Base-by-base conservation (phyloP, 1,140 invertebrate genomes). In the Lepidotrigona ventralis region DNA sequence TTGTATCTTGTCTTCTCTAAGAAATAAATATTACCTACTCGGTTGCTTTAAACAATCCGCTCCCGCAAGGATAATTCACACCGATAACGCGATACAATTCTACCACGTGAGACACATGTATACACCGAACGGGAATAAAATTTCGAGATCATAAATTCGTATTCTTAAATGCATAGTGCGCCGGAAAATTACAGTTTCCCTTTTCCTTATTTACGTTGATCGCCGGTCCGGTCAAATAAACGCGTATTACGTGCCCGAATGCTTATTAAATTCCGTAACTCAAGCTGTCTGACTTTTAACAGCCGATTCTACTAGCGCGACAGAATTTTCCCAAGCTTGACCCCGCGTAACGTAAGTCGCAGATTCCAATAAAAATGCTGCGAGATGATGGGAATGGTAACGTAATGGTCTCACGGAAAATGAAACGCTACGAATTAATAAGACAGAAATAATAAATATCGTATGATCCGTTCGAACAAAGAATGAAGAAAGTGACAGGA, bases 201-300 rank as follows among this genome's bases (percentile, higher is more conserved):
- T 66, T 73, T 54, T 72, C 15, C 19, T 72, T 81, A 81, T 74
- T 81, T 66, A 81, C 26, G 26, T 54, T 46, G 58, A 81, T 81
- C 70, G 58, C 21, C 23, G 39, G 71, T 73, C 64, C 79, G 66
- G 39, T 73, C 56, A 51, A 29, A 51, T 58, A 29, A 46, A 53
- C 26, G 58, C 54, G 46, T 64, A 64, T 73, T 73, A 81, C 46
- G 46, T 71, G 39, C 79, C 71, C 58, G 26, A 81, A 81, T 64
- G 60, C 70, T 81, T 81, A 81, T 81, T 73, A 81, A 81, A 81
- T 74, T 81, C 79, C 69, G 70, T 81, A 81, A 74, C 79, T 81
- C 79, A 81, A 1, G 19, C n/a, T 15, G 69, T 53, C 58, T 54
- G 70, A 74, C 70, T 64, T 74, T 81, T 74, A 81, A 74, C 70